Base-by-base conservation (phyloP, 2,888 invertebrate genomes). In the Noctua janthe region DNA sequence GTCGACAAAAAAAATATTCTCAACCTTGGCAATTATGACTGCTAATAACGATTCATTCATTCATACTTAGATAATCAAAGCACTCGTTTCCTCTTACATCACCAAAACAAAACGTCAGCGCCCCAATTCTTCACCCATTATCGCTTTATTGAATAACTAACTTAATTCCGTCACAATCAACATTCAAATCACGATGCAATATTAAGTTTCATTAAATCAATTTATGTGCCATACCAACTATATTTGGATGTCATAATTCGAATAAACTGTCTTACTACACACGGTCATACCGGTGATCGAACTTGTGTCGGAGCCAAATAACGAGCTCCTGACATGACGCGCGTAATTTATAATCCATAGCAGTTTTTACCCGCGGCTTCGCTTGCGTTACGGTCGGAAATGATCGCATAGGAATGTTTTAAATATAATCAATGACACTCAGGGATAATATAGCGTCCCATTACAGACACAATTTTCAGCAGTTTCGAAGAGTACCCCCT, bases 221-320 rank as follows among this genome's bases (percentile, higher is more conserved):
- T 86, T 76, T 80, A 88, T 86, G 76, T 71, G 39, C 75, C 69
- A 78, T 78, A 35, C 74, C 51, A 77, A 82, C 85, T 89, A 80
- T 85, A 84, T 90, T 88, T 86, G 87, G 83, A 66, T n/a, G 78
- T 76, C 84, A 80, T 85, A 86, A 86, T 85, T 77, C 70, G 8
- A 69, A 73, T 59, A 71, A 76, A 78, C 39, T 75, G n/a, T 76
- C n/a, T 3, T 54, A 82, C 85, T 89, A 89, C 91, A 86, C 81
- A 87, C 89, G 71, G 89, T 80, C 82, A 83, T 49, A 39, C 20
- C 29, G 51, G 47, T 39, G 11, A 83, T 62, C 43, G 73, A 86
- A 78, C 84, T 88, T 89, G 85, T 80, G 43, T 59, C 35, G 54
- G 71, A 78, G 87, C 87, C 84, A 90, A 88, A 78, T 78, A 43